Base-by-base conservation (phyloP, 2,113 vertebrate species). In the Pao palembangensis region DNA sequence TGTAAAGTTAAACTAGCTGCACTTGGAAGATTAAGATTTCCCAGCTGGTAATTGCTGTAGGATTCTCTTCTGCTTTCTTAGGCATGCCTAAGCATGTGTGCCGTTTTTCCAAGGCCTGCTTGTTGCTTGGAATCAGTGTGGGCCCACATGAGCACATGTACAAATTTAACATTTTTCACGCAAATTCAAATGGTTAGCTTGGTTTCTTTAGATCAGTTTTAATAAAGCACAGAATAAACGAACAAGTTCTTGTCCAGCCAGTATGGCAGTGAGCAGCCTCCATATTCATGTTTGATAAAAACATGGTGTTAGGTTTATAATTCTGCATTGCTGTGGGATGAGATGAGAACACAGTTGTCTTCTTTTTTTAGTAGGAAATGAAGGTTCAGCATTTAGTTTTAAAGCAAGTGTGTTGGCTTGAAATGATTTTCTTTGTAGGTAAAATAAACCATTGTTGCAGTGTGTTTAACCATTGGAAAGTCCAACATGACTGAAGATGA, bases 1-100 rank as follows among this genome's bases (percentile, higher is more conserved):
- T 69, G 55, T 76, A 6, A 18, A n/a, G n/a, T n/a, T 7, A 54
- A 58, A 58, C 47, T n/a, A 38, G 21, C 72, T 55, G 51, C 23
- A 19, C 25, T 38, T 28, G 25, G 38, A 19, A 55, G 47, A 17
- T 52, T 11, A 14, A 17, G 7, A 14, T 42, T 48, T 19, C n/a
- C 28, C 6, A 23, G 2, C 28, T 21, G 42, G 23, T 31, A 28
- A 13, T 38, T 53, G 51, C n/a, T 28, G 18, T 2, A 46, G 3
- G 19, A 17, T 52, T 34, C 38, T 41, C 49, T 62, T 69, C 57
- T 57, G 21, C 20, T 56, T 66, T 58, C 38, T 51, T 2, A 1
- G 41, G 34, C 50, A 20, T 73, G 65, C 31, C 62, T 52, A 1
- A 57, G 53, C 73, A 50, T n/a, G 11, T 38, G 34, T 12, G 11